Conservation (phyloP, 1,140 invertebrate species). For the Pseudomyrmex flavicornis region DNA sequence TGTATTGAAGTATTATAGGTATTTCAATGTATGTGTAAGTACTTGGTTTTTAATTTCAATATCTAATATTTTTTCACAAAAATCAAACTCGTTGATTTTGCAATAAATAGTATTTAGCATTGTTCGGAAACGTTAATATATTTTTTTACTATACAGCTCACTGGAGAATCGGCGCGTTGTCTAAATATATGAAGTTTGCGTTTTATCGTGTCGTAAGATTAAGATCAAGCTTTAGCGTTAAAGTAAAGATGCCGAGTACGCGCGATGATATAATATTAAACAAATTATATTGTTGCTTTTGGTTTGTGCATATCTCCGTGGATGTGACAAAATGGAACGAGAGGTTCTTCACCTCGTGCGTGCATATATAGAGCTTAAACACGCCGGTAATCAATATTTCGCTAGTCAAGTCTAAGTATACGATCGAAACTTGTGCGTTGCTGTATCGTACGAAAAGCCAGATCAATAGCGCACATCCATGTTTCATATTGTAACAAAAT, state of each 20-base stretch:
- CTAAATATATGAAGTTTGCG: too few relatives aligned
- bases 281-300: constrained; percentile 22
- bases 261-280: constrained; percentile 34
- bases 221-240: too few relatives aligned
- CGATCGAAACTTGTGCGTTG: constrained; percentile 32
- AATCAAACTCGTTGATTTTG: not conserved
- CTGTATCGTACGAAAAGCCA: constrained; percentile 5
- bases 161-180: too few relatives aligned
- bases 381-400: constrained; percentile 78
- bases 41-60: not conserved
- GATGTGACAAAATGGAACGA: constrained; percentile 79
- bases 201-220: too few relatives aligned
- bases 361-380: constrained; percentile 72
- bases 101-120: too few relatives aligned
- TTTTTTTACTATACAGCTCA: too few relatives aligned
- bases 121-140: too few relatives aligned
- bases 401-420: constrained; percentile 73
- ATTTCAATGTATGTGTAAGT: too few relatives aligned
- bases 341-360: constrained; percentile 83
- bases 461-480: constrained; percentile 18
- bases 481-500: not conserved
- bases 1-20: too few relatives aligned
- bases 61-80: not conserved
- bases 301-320: constrained; percentile 44
- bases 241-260: not conserved